Conservation (phyloP, 2,113 vertebrate genomes). For the Podocnemis expansa region DNA sequence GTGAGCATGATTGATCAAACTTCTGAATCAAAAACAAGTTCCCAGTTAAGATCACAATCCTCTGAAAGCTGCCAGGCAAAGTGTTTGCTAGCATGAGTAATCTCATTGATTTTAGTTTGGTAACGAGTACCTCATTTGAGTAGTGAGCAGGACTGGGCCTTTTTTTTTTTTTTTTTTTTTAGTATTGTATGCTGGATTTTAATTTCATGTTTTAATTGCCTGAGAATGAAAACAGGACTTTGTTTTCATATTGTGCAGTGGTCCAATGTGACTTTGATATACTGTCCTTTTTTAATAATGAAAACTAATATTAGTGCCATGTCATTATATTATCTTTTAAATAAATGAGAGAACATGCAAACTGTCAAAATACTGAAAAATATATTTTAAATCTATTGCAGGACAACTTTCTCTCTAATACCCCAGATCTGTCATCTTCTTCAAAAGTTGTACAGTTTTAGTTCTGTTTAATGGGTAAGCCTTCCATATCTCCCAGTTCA, state of each 20-base stretch:
- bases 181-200: neutral
- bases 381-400: neutral
- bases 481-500: neutral
- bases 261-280: neutral
- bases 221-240: neutral
- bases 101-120: neutral
- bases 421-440: neutral
- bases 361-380: neutral
- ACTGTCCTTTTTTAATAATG: neutral
- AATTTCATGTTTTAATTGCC: neutral
- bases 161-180: too few relatives aligned
- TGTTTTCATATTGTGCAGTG: neutral
- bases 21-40: neutral
- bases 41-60: neutral
- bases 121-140: neutral
- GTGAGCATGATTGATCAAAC: neutral
- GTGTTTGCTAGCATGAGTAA: neutral
- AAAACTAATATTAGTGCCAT: neutral
- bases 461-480: neutral
- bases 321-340: neutral
- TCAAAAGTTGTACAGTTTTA: neutral
- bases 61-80: neutral
- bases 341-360: neutral
- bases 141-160: neutral
- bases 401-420: neutral